Evolutionary conservation across 2,888 invertebrate species (phyloP).

Genomic region (Dynastes grantii): DNA sequence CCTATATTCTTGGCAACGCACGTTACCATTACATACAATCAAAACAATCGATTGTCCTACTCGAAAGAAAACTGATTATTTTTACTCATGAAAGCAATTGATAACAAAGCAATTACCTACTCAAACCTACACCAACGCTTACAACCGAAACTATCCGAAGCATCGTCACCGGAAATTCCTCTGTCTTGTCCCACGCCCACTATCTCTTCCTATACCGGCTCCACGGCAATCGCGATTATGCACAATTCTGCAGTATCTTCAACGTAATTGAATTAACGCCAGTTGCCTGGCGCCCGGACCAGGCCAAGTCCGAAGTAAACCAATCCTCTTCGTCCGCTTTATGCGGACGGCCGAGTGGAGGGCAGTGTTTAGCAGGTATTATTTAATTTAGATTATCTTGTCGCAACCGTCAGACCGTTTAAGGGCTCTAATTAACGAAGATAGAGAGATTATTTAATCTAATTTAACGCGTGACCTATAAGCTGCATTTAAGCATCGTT

Average conservation of each 20-base stretch:
- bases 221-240: constrained; percentile 11
- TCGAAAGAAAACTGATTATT: too few species aligned
- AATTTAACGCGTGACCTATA: constrained; percentile 67
- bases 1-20: too few species aligned
- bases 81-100: background rate
- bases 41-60: too few species aligned
- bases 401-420: constrained; percentile 61
- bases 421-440: constrained; percentile 66
- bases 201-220: background rate
- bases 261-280: constrained; percentile 34
- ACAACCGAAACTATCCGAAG: too few species aligned
- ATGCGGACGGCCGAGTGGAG: constrained; percentile 30
- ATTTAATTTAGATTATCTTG: constrained; percentile 68
- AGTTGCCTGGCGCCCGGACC: background rate
- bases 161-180: background rate
- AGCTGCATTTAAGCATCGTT: constrained; percentile 63
- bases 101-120: background rate
- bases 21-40: too few species aligned
- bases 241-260: constrained; percentile 36
- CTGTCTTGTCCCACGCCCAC: too few species aligned
- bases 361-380: constrained; percentile 63
- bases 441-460: constrained; percentile 67
- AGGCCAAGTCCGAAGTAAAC: constrained; percentile 10
- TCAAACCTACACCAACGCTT: background rate
- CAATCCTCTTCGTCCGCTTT: constrained; percentile 4